Conservation (phyloP, 2,888 invertebrate species). For the Amphipyra tragopoginis region DNA sequence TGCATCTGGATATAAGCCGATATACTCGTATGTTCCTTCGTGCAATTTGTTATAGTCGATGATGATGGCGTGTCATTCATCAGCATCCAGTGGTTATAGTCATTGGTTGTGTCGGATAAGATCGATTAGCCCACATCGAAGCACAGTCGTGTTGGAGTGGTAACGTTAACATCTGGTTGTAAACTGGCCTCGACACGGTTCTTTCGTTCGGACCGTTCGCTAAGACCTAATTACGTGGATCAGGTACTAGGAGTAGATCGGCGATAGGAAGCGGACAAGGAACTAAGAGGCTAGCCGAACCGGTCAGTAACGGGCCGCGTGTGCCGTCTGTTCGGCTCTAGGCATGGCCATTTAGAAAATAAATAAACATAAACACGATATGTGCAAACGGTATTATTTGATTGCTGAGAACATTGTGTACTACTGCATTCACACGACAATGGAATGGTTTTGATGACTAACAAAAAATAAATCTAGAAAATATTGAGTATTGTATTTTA, state of each 20-base stretch:
- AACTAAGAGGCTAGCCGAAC: conserved; percentile 67
- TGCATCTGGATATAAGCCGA: conserved; percentile 39
- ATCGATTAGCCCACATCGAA: conserved; percentile 71
- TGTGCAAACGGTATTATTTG: conserved; percentile 18
- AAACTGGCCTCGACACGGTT: conserved; percentile 81
- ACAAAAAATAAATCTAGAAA: conserved; percentile 8
- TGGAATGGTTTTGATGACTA: neutral
- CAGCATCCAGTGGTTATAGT: conserved; percentile 46
- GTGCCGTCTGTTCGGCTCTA: conserved; percentile 41
- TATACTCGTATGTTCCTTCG: conserved; percentile 27
- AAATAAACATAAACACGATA: conserved; percentile 41
- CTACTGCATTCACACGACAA: conserved; percentile 5
- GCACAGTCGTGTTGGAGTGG: conserved; percentile 52
- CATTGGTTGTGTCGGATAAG: conserved; percentile 62
- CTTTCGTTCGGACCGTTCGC: conserved; percentile 75
- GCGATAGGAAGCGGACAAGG: conserved; percentile 75
- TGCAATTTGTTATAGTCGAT: conserved; percentile 46
- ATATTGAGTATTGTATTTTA: neutral
- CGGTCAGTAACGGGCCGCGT: conserved; percentile 69
- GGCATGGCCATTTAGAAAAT: conserved; percentile 41
- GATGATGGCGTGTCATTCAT: conserved; percentile 56
- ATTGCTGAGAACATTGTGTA: conserved; percentile 12
- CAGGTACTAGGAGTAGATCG: conserved; percentile 70
- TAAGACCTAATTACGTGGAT: conserved; percentile 74
- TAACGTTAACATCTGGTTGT: conserved; percentile 60